These are phyloP conservation scores for Solea senegalensis DNA, from an alignment of 2,113 vertebrate species.

Conservation along the genomic window DNA sequence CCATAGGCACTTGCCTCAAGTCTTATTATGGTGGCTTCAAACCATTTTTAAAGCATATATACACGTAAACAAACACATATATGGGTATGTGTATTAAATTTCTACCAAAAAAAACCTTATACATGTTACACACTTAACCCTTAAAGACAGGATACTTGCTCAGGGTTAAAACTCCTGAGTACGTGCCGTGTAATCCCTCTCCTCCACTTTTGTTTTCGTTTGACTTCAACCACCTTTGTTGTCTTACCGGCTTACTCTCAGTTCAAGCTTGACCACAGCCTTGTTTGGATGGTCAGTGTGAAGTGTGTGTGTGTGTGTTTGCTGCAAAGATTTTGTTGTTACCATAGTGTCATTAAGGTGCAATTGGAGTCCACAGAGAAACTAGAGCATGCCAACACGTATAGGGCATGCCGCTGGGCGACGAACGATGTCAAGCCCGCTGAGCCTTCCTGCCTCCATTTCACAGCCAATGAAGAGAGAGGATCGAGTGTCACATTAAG, in stretches of 20 bases:
- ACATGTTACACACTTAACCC: too few species aligned
- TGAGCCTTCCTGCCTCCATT: conserved; percentile 39
- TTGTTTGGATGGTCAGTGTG: conserved; percentile 1
- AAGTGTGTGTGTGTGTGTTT: conserved; percentile 6
- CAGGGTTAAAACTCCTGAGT: too few species aligned
- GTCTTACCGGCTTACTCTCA: conserved; percentile 11
- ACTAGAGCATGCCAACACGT: conserved; percentile 53
- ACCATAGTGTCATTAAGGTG: conserved; percentile 48
- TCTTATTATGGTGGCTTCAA: too few species aligned
- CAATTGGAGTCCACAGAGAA: conserved; percentile 62
- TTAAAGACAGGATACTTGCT: too few species aligned
- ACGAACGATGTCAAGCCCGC: conserved; percentile 6
- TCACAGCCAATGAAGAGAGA: conserved; percentile 59
- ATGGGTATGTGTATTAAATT: too few species aligned
- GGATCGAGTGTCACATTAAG: conserved; percentile 41
- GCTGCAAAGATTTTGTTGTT: conserved; percentile 37
- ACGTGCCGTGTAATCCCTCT: too few species aligned
- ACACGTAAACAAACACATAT: too few species aligned
- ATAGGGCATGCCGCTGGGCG: conserved; percentile 36
- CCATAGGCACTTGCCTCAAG: too few species aligned
- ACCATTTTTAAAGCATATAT: too few species aligned
- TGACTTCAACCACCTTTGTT: not conserved
- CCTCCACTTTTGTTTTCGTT: too few species aligned
- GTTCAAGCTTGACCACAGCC: conserved; percentile 14
- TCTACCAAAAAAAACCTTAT: too few species aligned